Percentiles rank a stretch among this genome's conserved stretches.
These are phyloP conservation scores for Neosalanx taihuensis DNA, from an alignment of 2,797 vertebrate genomes.

Conservation along the genomic window DNA sequence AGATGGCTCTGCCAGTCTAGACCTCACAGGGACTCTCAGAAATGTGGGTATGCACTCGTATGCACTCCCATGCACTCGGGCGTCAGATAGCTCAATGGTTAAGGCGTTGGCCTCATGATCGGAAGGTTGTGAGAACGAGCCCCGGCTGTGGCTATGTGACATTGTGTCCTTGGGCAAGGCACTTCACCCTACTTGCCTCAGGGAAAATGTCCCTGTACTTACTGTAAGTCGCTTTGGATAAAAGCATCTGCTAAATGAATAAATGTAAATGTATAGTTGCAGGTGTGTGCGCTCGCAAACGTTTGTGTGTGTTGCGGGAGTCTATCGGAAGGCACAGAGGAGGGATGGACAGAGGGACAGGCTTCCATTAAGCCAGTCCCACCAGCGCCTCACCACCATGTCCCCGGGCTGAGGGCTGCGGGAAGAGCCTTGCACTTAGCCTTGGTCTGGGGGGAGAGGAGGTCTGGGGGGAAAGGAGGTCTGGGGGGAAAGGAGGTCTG, in stretches of 20 bases:
- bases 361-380: background rate
- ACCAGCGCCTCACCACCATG: background rate
- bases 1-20: background rate
- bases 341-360: background rate
- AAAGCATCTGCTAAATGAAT: no score
- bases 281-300: background rate
- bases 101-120: no score
- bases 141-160: no score
- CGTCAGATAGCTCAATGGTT: no score
- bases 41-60: background rate
- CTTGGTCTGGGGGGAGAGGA: background rate
- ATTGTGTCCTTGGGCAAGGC: no score
- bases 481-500: no score
- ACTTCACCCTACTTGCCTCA: no score
- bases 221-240: no score
- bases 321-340: background rate
- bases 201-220: no score
- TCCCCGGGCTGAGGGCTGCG: background rate
- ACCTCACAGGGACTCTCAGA: background rate
- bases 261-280: background rate
- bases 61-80: no score
- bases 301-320: background rate
- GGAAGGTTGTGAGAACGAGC: no score
- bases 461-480: background rate
- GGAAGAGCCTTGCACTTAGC: background rate